Conservation (phyloP, 2,888 invertebrate genomes). For the Parnassius orleans region DNA sequence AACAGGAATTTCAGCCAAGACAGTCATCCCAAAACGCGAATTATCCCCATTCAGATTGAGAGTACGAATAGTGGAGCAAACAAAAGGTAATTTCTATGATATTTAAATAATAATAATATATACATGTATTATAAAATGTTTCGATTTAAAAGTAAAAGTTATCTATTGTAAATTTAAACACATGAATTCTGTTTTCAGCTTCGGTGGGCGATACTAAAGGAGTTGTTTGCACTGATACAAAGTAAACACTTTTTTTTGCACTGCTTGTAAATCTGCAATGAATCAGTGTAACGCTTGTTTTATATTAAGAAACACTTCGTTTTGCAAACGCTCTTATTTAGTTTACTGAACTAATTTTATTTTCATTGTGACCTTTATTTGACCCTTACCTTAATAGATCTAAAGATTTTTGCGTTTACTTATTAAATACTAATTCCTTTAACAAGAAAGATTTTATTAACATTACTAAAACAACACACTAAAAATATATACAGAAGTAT, state of each 20-base stretch:
- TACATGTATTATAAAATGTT: neutral
- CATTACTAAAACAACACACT: too few species aligned
- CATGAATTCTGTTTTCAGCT: constrained; percentile 60
- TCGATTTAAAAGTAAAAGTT: neutral
- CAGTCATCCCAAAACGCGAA: constrained; percentile 73
- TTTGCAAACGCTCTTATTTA: constrained; percentile 59
- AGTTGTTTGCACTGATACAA: constrained; percentile 63
- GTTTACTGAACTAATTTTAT: constrained; percentile 63
- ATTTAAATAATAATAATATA: neutral
- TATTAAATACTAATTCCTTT: neutral
- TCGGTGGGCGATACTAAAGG: constrained; percentile 77
- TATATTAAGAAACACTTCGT: constrained; percentile 63
- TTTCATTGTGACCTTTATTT: constrained; percentile 43
- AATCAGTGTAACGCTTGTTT: constrained; percentile 66
- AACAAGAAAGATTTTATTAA: too few species aligned
- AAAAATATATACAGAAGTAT: too few species aligned
- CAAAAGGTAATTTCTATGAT: constrained; percentile 56
- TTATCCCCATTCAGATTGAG: constrained; percentile 84
- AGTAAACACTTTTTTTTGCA: constrained; percentile 74
- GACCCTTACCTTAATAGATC: constrained; percentile 7
- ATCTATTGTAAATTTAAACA: neutral
- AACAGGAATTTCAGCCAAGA: constrained; percentile 61
- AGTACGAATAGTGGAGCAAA: constrained; percentile 61
- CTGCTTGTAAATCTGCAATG: constrained; percentile 53
- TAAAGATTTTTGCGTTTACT: neutral